Conservation (phyloP, 2,797 vertebrate genomes). For the Lepilemur septentrionalis region DNA sequence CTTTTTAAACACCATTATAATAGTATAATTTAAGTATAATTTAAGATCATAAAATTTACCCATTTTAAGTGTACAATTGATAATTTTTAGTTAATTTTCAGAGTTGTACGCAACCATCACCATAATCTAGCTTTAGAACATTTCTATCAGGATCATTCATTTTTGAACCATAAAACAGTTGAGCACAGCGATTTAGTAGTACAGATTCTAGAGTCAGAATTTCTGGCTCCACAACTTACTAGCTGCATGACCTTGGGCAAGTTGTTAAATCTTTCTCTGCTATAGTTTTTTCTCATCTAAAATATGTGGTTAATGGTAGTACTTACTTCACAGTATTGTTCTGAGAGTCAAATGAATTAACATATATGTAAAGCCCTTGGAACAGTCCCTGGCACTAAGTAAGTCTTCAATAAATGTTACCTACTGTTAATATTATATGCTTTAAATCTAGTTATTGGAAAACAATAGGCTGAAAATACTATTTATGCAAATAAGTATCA, state of each 20-base stretch:
- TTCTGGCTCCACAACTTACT: background rate
- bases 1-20: background rate
- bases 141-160: background rate
- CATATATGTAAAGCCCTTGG: background rate
- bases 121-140: background rate
- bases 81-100: background rate
- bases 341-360: background rate
- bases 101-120: background rate
- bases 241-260: background rate
- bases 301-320: background rate
- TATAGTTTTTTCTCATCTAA: background rate
- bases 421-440: background rate
- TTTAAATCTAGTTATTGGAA: background rate
- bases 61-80: background rate
- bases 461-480: background rate
- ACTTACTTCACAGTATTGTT: background rate
- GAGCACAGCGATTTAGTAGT: background rate
- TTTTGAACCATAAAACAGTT: background rate
- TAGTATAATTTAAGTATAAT: constrained; percentile 13
- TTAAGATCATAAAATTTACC: background rate
- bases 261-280: background rate
- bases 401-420: constrained; percentile 6
- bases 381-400: background rate
- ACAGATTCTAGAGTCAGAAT: background rate
- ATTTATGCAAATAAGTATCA: background rate